These are phyloP conservation scores for Artibeus jamaicensis DNA, from an alignment of 2,797 vertebrate species.

Conservation along the genomic window DNA sequence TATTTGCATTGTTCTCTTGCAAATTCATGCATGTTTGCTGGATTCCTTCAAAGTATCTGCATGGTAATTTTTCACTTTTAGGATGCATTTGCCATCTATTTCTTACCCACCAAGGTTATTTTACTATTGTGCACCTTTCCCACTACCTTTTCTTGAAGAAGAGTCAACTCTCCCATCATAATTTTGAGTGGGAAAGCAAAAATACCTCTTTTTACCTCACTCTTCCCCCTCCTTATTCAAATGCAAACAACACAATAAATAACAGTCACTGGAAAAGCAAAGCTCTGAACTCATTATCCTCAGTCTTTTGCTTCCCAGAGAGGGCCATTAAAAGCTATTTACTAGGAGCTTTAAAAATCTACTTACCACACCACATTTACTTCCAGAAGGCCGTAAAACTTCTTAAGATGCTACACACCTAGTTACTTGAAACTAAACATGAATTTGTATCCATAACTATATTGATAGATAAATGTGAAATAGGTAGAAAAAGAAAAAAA, in stretches of 20 bases:
- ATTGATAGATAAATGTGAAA: neutral
- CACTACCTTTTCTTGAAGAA: neutral
- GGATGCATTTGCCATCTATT: neutral
- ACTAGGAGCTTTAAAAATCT: neutral
- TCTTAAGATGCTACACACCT: neutral
- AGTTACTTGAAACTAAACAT: neutral
- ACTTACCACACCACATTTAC: neutral
- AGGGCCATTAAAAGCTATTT: neutral
- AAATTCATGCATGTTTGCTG: neutral
- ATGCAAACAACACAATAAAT: neutral
- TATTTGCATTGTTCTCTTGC: neutral
- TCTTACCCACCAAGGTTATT: neutral
- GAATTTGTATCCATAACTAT: neutral
- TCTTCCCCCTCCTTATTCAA: neutral
- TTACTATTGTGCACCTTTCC: neutral
- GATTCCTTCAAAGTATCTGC: neutral
- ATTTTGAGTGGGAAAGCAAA: neutral
- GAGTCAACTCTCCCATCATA: neutral
- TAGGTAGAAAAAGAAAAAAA: slow-evolving; percentile 12
- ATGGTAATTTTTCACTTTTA: neutral
- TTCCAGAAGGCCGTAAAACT: neutral
- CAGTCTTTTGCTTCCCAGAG: neutral
- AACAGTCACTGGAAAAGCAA: neutral
- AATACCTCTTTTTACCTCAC: neutral
- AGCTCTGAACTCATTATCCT: neutral